Percentiles rank a stretch among this genome's conserved stretches.
These are phyloP conservation scores for Pseudoips prasinana DNA, from an alignment of 2,888 invertebrate species.

Conservation along the genomic window DNA sequence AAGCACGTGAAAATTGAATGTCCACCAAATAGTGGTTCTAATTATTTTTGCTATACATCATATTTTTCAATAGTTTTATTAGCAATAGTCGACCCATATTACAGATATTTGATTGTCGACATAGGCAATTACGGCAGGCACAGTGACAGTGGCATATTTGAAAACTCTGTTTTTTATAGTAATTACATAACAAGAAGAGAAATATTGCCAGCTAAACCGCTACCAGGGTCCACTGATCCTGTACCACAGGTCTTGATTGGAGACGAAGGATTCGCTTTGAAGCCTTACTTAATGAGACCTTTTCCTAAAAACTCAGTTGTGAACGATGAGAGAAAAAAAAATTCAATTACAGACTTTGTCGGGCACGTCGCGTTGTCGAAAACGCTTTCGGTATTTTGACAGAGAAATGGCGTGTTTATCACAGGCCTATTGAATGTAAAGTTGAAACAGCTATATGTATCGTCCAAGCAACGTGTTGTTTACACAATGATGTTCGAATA, in stretches of 20 bases:
- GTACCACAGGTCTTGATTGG: slow-evolving; percentile 15
- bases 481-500: too few species aligned
- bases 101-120: slow-evolving; percentile 4
- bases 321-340: slow-evolving; percentile 1
- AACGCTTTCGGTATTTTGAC: too few species aligned
- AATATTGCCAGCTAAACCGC: slow-evolving; percentile 1
- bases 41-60: slow-evolving; percentile 7
- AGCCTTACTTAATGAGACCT: slow-evolving; percentile 7
- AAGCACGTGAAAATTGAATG: slow-evolving; percentile 16
- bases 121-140: slow-evolving; percentile 4
- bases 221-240: not conserved
- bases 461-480: slow-evolving; percentile 3
- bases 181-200: not conserved
- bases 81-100: slow-evolving; percentile 4
- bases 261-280: slow-evolving; percentile 15
- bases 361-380: slow-evolving; percentile 4
- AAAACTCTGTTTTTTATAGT: slow-evolving; percentile 2
- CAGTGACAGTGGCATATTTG: slow-evolving; percentile 6
- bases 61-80: slow-evolving; percentile 1
- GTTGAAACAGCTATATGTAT: slow-evolving; percentile 1
- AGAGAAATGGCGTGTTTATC: slow-evolving; percentile 3
- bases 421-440: slow-evolving; percentile 3
- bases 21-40: slow-evolving; percentile 8
- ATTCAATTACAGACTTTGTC: slow-evolving; percentile 1
- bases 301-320: slow-evolving; percentile 1